Evolutionary conservation across 1,140 invertebrate genomes (phyloP).

Genomic region (Trachymyrmex septentrionalis): DNA sequence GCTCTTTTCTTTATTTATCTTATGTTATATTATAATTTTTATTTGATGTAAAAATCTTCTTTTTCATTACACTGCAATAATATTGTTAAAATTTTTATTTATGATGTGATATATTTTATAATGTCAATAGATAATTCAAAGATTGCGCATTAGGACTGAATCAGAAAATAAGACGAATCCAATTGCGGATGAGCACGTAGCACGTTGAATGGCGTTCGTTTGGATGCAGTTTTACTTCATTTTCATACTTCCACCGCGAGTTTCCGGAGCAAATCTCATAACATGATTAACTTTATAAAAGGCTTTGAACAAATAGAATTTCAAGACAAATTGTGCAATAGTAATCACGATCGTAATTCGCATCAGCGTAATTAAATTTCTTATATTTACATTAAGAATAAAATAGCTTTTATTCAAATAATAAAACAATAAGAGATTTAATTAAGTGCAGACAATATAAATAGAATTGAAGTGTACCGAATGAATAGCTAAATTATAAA

Average conservation of each 20-base stretch:
- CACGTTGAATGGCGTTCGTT: slow-evolving; percentile 38
- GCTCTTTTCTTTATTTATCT: no score
- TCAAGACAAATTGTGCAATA: slow-evolving; percentile 6
- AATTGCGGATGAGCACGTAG: slow-evolving; percentile 34
- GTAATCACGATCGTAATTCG: background rate
- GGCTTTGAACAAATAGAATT: slow-evolving; percentile 24
- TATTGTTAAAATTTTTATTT: background rate
- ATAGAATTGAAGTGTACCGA: background rate
- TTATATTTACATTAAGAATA: slow-evolving; percentile 1
- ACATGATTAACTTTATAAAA: slow-evolving; percentile 47
- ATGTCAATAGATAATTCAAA: background rate
- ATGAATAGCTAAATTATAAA: background rate
- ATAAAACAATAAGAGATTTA: background rate
- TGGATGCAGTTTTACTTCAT: slow-evolving; percentile 31
- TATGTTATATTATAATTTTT: no score
- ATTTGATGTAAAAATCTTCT: no score
- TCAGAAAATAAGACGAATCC: slow-evolving; percentile 4
- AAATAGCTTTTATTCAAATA: background rate
- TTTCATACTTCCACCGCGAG: slow-evolving; percentile 38
- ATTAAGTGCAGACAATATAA: background rate
- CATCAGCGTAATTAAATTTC: background rate
- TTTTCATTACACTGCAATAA: no score
- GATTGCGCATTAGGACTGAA: slow-evolving; percentile 11
- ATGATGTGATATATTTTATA: background rate
- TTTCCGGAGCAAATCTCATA: slow-evolving; percentile 23